phyloP scores from a whole-genome alignment of 2,797 vertebrate genomes.

The Varecia variegata region DNA sequence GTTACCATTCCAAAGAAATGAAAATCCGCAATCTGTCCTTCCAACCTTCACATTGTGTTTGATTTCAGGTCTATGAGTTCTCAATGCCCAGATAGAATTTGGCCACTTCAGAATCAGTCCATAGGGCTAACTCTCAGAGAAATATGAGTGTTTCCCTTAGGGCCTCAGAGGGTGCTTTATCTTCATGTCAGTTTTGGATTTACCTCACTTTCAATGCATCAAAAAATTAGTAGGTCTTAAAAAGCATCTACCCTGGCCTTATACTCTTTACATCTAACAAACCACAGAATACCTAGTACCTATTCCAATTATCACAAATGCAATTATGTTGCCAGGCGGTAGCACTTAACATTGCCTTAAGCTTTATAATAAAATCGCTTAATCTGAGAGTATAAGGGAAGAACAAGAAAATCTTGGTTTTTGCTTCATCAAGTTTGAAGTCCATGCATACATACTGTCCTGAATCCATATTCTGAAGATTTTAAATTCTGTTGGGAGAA shows the following conservation, averaged over 20 bases:
- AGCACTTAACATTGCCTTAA: not conserved
- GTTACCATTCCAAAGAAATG: not conserved
- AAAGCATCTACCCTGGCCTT: not conserved
- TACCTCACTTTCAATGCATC: not conserved
- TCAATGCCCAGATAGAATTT: not conserved
- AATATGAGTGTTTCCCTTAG: not conserved
- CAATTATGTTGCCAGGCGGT: not conserved
- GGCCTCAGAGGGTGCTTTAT: not conserved
- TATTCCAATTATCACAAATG: not conserved
- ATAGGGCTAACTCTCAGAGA: not conserved
- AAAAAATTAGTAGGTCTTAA: not conserved
- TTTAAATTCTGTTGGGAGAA: slow-evolving; percentile 23
- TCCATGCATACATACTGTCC: no score
- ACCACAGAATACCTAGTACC: rapidly evolving
- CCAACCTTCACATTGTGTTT: not conserved
- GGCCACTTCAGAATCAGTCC: not conserved
- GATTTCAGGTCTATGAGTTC: not conserved
- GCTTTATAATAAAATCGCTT: not conserved
- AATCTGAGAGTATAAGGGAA: not conserved
- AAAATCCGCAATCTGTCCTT: not conserved
- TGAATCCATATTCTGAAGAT: not conserved
- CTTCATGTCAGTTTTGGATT: not conserved
- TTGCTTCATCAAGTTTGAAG: not conserved
- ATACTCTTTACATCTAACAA: not conserved
- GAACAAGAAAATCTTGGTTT: not conserved